Base-by-base conservation (phyloP, 30 jellyfish, hydroid and myxozoan genomes). In the Nemopilema nomurai region DNA sequence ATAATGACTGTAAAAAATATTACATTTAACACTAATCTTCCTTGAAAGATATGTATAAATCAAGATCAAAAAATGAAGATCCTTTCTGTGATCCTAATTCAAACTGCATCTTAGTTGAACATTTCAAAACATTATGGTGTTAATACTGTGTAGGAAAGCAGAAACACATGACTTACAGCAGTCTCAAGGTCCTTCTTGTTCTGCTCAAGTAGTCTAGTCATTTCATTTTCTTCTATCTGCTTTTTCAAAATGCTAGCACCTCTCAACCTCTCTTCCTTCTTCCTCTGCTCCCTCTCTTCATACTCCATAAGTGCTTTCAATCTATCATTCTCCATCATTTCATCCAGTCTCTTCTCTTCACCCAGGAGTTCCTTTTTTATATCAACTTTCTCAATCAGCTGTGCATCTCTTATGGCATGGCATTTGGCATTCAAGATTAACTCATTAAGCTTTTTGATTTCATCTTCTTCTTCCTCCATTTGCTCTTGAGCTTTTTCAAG, bases 401-500 rank as follows among this genome's bases (percentile, higher is more conserved):
- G 99, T 24, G 97, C 97, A 83, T 95, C 99, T 51, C 99, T 80
- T 26, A 95, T 95, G 0, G 99, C 99, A 87, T 95, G 99, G 53
- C 99, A 95, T 77, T 95, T 95, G 1, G 99, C 99, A 86, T 95
- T 95, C 29, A 95, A 63, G 22, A 95, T 95, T 31, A 89, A 65
- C 74, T 95, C 99, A 67, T 95, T 95, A 49, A 95, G 74, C 74
- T 95, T 95, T 81, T 95, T 95, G 71, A 95, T 95, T 57, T 95
- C 99, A 82, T 95, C 99, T 76, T 95, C 99, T 69, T 95, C 93
- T 29, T 95, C 99, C 50, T 95, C 99, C 94, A 95, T 90, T 67
- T 95, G 97, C 74, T 90, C 99, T 33, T 81, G 97, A 8, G 99
- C 99, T 62, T 95, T 95, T 82, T 84, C 95, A 20, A 95, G 83